A percentile compares a stretch with the other conserved stretches of the same genome.
Conservation (phyloP, 2,113 vertebrate species). For the Xenopus tropicalis region DNA sequence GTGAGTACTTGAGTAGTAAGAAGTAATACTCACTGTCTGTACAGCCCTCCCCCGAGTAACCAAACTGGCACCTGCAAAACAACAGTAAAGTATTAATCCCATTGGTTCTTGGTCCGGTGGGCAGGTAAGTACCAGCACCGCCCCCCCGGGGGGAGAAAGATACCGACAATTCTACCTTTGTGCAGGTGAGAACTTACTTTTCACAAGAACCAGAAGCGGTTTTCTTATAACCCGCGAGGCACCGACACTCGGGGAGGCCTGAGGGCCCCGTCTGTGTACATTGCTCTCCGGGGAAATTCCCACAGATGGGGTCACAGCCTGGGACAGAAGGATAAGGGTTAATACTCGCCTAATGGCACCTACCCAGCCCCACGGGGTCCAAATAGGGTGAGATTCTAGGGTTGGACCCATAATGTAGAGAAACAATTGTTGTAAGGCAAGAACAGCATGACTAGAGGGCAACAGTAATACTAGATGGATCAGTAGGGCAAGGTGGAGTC, state of each 20-base stretch:
- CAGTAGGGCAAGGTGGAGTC: no score
- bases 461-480: slow-evolving; percentile 1
- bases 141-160: not conserved
- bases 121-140: not conserved
- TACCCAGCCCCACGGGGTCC: not conserved
- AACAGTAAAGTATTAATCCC: not conserved
- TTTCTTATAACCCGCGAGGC: rapidly evolving
- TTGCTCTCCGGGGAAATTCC: rapidly evolving
- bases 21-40: slow-evolving; percentile 56
- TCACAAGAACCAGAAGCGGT: rapidly evolving
- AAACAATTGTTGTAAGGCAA: no score
- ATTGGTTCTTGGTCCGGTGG: no score
- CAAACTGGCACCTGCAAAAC: slow-evolving; percentile 59
- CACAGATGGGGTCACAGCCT: slow-evolving; percentile 38
- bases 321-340: slow-evolving; percentile 11
- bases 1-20: rapidly evolving
- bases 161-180: not conserved
- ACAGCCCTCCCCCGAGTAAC: slow-evolving; percentile 58
- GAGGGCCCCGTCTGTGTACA: not conserved
- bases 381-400: no score
- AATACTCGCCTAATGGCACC: slow-evolving; percentile 18
- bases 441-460: not conserved
- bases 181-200: slow-evolving; percentile 45
- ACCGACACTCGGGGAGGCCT: no score
- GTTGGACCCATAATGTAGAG: not conserved